Evolutionary conservation across 2,797 vertebrate genomes (phyloP).

Genomic region (Crenichthys baileyi): DNA sequence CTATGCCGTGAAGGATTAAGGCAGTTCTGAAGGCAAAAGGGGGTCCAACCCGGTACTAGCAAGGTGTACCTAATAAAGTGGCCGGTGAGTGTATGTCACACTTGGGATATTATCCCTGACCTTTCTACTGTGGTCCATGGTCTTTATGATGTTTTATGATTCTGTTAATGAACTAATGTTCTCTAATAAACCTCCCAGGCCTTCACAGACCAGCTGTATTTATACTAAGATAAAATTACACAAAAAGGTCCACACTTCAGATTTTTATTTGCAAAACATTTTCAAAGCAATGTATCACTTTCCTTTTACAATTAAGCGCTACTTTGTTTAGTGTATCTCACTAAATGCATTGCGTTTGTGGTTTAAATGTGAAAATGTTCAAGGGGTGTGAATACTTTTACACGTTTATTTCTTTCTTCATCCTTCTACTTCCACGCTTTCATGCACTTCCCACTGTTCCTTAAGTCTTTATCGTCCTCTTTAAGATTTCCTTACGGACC

Average conservation of each 20-base stretch:
- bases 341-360: background rate
- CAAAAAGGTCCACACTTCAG: background rate
- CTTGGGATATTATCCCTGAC: background rate
- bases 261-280: background rate
- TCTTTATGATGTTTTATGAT: background rate
- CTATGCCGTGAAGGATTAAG: too few relatives aligned
- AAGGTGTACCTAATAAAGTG: too few relatives aligned
- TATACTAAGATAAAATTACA: background rate
- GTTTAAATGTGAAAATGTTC: background rate
- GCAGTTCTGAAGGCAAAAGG: too few relatives aligned
- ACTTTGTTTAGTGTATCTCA: background rate
- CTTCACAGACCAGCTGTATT: background rate
- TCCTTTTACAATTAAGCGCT: too few relatives aligned
- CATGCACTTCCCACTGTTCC: constrained; percentile 1
- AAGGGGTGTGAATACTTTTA: background rate
- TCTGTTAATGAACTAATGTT: background rate
- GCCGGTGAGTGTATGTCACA: too few relatives aligned
- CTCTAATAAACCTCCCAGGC: background rate
- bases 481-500: constrained; percentile 16
- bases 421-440: constrained; percentile 20
- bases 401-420: constrained; percentile 11
- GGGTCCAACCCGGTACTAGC: too few relatives aligned
- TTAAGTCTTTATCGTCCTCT: constrained; percentile 8
- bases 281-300: too few relatives aligned
- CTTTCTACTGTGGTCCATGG: background rate